Base-by-base conservation (phyloP, 2,797 vertebrate species). In the Hydrophis major region DNA sequence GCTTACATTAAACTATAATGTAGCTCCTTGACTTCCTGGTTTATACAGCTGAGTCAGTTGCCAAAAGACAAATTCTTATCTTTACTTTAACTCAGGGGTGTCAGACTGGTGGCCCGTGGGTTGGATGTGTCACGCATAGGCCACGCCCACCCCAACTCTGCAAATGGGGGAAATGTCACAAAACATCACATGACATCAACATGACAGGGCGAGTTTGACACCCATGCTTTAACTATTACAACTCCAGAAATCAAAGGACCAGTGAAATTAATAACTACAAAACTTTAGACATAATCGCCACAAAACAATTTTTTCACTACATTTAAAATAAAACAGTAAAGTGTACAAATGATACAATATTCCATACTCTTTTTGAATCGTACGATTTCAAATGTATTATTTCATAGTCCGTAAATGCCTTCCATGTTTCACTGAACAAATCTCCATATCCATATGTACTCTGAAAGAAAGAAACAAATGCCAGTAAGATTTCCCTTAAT, bases 391-490 rank as follows among this genome's bases (percentile, higher is more conserved):
- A 96, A 96, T 99, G 99, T 96, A 98, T 98, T 94, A 99, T 96
- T 87, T 99, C 98, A 92, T 98, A 91, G 93, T 99, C 97, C 14
- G 99, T 98, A 95, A 99, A 99, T 28, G 98, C 99, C 95, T 96
- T 98, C 99, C 99, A 99, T 0, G 98, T 99, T 95, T 99, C 99
- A 16, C 97, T 97, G 97, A 99, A 99, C 69, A 99, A 97, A 97
- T 99, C 99, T 20, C 99, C 99, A 6, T 99, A 99, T 87, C 98
- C 98, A 92, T 99, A 99, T 13, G 98, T 97, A 96, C 99, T 99
- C 99, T 99, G 95, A 87, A 91, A 93, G 11, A 22, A 28, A 25
- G 92, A 95, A 61, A 53, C 2, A 3, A 56, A n/a, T 25, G 53
- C 16, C 94, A 42, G 6, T 89, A 56, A 86, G 12, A 27, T 63